Percentiles rank a stretch among this genome's conserved stretches.
These are phyloP conservation scores for Drosophila albomicans DNA, from an alignment of 1,140 invertebrate genomes.

Conservation along the genomic window DNA sequence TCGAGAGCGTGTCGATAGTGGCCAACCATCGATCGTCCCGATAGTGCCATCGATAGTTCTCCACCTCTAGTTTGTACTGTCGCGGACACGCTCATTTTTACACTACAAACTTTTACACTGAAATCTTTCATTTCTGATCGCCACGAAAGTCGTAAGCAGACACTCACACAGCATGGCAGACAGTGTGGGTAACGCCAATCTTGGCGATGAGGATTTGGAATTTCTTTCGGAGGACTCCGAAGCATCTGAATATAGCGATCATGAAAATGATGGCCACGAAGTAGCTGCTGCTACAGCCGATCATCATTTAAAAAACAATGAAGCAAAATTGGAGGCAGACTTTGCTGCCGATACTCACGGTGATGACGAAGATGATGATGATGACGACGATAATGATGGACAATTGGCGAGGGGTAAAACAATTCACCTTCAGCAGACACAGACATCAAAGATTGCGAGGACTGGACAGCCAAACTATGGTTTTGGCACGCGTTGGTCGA, in stretches of 20 bases:
- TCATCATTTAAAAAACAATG: too few species aligned
- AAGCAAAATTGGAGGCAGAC: too few species aligned
- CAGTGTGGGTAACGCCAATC: neutral
- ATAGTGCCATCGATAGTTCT: too few species aligned
- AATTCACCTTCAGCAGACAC: constrained; percentile 1
- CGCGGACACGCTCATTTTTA: constrained; percentile 43
- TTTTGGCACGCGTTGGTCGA: constrained; percentile 81
- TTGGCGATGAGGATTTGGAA: constrained; percentile 14
- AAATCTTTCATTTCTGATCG: constrained; percentile 60
- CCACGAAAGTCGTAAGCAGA: constrained; percentile 35
- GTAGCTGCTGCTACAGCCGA: neutral
- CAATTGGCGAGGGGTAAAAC: neutral
- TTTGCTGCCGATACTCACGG: too few species aligned
- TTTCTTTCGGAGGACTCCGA: constrained; percentile 55
- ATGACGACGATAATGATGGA: neutral
- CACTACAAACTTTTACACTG: constrained; percentile 34
- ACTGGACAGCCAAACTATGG: constrained; percentile 59
- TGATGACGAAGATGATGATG: too few species aligned
- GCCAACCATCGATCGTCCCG: too few species aligned
- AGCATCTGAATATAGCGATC: constrained; percentile 69
- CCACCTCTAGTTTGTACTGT: constrained; percentile 64
- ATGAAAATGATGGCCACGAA: constrained; percentile 38
- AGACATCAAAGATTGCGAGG: neutral
- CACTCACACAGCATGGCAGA: constrained; percentile 20
- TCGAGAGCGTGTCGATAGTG: too few species aligned